Base-by-base conservation (phyloP, 2,113 vertebrate species). In the Morone chrysops region DNA sequence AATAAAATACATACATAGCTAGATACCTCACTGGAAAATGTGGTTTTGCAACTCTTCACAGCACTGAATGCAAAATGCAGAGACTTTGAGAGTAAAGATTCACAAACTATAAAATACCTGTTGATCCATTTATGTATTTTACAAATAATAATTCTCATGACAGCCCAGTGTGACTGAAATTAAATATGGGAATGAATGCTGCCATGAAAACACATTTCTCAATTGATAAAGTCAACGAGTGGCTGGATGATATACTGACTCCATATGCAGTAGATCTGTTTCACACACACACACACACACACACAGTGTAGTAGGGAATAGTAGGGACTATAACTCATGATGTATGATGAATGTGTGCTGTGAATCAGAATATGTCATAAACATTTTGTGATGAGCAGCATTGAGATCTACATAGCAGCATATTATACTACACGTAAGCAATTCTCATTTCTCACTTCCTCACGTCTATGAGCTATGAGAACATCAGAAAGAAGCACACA, bases 151-250 rank as follows among this genome's bases (percentile, higher is more conserved):
- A 41, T 60, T 56, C 17, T 56, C 14, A 53, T 2, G 22, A 62
- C 51, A 71, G 48, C 43, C 6, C 6, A 54, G 20, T 31, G 63
- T 57, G 13, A 51, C 6, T 70, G 4, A 43, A 70, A 78, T 81
- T 54, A 82, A 75, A 78, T 51, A 0, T 1, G 61, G 11, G 38
- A 75, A 53, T 68, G 75, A 36, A 82, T 22, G 76, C 75, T 56
- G 79, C 57, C 54, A 62, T 40, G 13, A 81, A 76, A 79, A 22
- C 53, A 63, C 53, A 73, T 80, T 51, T 56, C 31, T 74, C 61
- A 73, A 18, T 50, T 70, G 12, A 68, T 59, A 40, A 50, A 9
- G 59, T 22, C 5, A 67, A 0, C 0, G 6, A 8, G 10, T 17
- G 22, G 60, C 45, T 53, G 60, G 40, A 31, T 40, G 31, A 82